Conservation (phyloP, 2,113 vertebrate species). For the Alethe castanea region DNA sequence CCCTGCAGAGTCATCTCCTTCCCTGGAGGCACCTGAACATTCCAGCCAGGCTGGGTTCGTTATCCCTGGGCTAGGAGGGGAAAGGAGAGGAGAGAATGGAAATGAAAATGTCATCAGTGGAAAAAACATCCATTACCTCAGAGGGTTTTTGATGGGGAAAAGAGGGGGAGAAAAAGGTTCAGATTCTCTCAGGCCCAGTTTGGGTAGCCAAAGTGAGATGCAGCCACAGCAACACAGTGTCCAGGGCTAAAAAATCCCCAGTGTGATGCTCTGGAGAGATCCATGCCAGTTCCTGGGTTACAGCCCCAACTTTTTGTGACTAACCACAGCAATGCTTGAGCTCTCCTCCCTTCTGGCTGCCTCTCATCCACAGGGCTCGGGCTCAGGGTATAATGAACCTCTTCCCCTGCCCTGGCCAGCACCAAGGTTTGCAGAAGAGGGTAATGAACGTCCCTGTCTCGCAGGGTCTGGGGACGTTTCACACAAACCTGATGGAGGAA, state of each 20-base stretch:
- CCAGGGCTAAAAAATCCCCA: neutral
- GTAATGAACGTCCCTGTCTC: neutral
- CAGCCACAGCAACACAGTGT: neutral
- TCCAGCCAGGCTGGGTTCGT: neutral
- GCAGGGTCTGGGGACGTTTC: neutral
- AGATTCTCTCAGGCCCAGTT: neutral
- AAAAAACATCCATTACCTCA: neutral
- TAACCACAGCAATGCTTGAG: neutral
- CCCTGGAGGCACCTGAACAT: neutral
- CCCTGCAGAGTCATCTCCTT: neutral
- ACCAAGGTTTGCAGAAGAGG: neutral
- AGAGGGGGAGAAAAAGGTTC: neutral
- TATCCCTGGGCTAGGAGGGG: neutral
- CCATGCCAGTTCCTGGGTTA: neutral
- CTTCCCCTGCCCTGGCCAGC: neutral
- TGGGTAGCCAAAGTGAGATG: neutral
- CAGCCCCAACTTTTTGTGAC: neutral
- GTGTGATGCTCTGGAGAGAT: neutral
- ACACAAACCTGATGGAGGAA: neutral
- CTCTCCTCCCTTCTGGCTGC: neutral
- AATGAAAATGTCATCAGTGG: neutral
- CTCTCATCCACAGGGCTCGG: neutral
- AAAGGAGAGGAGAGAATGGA: neutral
- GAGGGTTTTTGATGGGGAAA: neutral
- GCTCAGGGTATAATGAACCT: neutral